Conservation (phyloP, 2,113 vertebrate species). For the Campylomormyrus numenius region DNA sequence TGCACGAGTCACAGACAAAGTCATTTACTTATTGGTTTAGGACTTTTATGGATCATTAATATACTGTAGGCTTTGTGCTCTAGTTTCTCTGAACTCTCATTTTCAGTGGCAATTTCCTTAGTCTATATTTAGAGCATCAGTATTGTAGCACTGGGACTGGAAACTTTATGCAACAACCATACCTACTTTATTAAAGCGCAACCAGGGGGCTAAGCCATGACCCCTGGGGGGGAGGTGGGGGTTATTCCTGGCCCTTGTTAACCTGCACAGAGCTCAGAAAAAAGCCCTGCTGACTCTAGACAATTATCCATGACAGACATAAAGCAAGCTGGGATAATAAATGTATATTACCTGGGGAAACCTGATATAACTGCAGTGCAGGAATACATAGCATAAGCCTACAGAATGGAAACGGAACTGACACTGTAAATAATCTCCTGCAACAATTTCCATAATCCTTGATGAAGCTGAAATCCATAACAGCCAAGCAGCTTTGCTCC, state of each 20-base stretch:
- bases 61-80: not conserved
- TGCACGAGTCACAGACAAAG: not conserved
- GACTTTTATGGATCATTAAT: not conserved
- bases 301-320: slow-evolving; percentile 13
- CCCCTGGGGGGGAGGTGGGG: not conserved
- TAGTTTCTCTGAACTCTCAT: not conserved
- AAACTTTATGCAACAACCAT: not conserved
- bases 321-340: not conserved
- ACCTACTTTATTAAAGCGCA: not conserved
- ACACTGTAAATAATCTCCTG: not conserved
- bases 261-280: not conserved
- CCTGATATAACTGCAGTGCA: not conserved
- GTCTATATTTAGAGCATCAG: not conserved
- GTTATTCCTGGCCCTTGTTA: not conserved
- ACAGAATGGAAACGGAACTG: not conserved
- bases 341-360: not conserved
- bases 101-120: not conserved
- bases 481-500: not conserved
- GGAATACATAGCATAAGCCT: not conserved
- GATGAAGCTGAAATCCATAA: not conserved
- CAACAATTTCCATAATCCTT: not conserved
- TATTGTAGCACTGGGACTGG: not conserved
- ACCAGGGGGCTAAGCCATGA: not conserved
- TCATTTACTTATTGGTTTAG: not conserved
- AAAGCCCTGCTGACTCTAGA: not conserved